These are phyloP conservation scores for Halcyon senegalensis DNA, from an alignment of 2,113 vertebrate genomes.

Conservation along the genomic window DNA sequence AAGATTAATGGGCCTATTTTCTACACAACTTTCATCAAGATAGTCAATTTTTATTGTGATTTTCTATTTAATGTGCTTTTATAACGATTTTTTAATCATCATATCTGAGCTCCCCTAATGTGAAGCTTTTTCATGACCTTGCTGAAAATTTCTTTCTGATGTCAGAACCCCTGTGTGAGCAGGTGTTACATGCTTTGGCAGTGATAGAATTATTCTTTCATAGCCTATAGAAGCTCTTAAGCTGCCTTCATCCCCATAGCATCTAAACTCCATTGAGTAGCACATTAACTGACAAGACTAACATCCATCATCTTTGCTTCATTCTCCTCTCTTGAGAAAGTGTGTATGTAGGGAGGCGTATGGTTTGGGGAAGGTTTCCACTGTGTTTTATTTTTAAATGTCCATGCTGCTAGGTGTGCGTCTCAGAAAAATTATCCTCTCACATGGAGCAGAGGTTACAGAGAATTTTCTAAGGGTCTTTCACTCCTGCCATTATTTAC, in stretches of 20 bases:
- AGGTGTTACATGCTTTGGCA: constrained; percentile 7
- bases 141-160: not conserved
- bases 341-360: not conserved
- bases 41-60: not conserved
- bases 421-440: not conserved
- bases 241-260: constrained; percentile 14
- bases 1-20: constrained; percentile 1
- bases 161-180: not conserved
- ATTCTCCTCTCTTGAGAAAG: not conserved
- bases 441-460: not conserved
- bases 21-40: not conserved
- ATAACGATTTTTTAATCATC: not conserved
- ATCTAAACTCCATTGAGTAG: constrained; percentile 26
- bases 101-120: not conserved
- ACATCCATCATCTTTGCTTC: constrained; percentile 38
- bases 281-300: constrained; percentile 27
- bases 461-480: not conserved
- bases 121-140: constrained; percentile 1
- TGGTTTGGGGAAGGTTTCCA: not conserved
- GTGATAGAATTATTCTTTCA: constrained; percentile 44
- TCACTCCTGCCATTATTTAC: not conserved
- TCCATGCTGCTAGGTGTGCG: not conserved
- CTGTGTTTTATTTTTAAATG: not conserved
- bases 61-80: not conserved
- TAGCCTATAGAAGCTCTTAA: constrained; percentile 32